These are phyloP conservation scores for Microctonus brassicae DNA, from an alignment of 2,888 invertebrate genomes.

Conservation along the genomic window DNA sequence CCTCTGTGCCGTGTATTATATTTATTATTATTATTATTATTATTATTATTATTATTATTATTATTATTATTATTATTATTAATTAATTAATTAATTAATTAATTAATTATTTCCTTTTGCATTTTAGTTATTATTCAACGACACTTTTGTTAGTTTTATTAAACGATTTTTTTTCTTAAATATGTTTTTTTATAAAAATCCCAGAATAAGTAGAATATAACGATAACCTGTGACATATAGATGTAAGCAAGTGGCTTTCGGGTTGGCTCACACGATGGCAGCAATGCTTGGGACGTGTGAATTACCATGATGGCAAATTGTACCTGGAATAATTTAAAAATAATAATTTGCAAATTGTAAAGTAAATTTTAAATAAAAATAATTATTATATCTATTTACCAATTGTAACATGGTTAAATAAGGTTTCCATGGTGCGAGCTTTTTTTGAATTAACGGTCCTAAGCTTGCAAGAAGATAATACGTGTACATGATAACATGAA, in stretches of 20 bases:
- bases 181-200: conserved; percentile 78
- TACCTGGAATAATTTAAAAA: conserved; percentile 70
- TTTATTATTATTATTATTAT: neutral
- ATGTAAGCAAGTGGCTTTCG: conserved; percentile 71
- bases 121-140: neutral
- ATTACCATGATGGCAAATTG: conserved; percentile 78
- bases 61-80: too few relatives aligned
- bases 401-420: conserved; percentile 76
- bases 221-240: conserved; percentile 75
- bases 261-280: conserved; percentile 73
- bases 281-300: conserved; percentile 72
- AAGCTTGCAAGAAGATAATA: conserved; percentile 80
- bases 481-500: conserved; percentile 84
- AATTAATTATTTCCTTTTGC: neutral
- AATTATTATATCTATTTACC: conserved; percentile 68
- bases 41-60: too few relatives aligned
- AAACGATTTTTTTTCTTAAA: conserved; percentile 57
- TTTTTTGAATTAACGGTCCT: conserved; percentile 73
- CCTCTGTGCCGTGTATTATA: conserved; percentile 13
- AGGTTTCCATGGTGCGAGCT: conserved; percentile 74
- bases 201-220: conserved; percentile 81
- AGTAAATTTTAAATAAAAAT: neutral
- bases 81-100: too few relatives aligned
- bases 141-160: conserved; percentile 39
- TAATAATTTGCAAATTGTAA: neutral